Evolutionary conservation across 2,888 invertebrate genomes (phyloP), one percentile per base, ranked within the genome.

Genomic region (Ennomos erosarius): DNA sequence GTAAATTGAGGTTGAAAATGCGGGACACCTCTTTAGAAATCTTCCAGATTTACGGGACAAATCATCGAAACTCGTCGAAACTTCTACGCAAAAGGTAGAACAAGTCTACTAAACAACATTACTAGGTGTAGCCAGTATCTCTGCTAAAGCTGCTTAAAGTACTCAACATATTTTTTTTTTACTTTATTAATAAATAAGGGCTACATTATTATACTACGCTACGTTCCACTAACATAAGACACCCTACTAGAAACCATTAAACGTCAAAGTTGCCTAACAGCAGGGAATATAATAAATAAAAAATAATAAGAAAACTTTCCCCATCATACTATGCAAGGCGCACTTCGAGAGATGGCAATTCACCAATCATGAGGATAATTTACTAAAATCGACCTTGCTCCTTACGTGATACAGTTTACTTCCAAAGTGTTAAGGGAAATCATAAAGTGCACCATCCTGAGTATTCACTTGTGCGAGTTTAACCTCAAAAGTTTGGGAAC

Each of bases 221-320:
- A 50, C 50, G 36, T 55, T 34, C 37, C 12, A 42, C 11, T 10
- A 44, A 40, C n/a, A 59, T 42, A 59, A 59, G 54, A 51, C 46
- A 55, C 59, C 50, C 59, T 59, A 51, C 12, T 38, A 64, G 64
- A 68, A 69, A 73, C 75, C 69, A 74, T 77, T 78, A 76, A 76
- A 70, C 67, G 69, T 63, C 72, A 69, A 75, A 72, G 67, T 74
- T 68, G 69, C 74, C 77, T 78, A 82, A 73, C 85, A 84, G 84
- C 84, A 71, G 86, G 84, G 78, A 79, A 82, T 77, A 78, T 82
- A 87, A 89, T 90, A 91, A 90, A 90, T 87, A 90, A 88, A 86
- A 87, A 89, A 88, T 90, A 89, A 90, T 90, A 89, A 85, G 86
- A 86, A 91, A 92, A 92, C 82, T 92, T 92, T 90, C 79, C 83